Conservation (phyloP, 2,888 invertebrate species). For the Arctia plantaginis region DNA sequence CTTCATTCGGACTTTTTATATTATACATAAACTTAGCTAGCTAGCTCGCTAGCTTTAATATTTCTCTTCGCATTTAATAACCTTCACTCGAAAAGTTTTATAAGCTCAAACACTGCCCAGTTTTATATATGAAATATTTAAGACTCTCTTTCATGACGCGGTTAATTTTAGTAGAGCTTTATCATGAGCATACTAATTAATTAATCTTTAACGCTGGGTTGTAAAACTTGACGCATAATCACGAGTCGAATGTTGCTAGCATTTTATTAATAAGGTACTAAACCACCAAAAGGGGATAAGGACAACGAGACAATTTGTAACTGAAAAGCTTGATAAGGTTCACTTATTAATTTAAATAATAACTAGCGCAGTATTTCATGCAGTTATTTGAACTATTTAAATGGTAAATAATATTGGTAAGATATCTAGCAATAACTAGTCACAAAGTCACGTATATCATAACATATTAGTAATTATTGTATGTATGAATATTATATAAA, state of each 20-base stretch:
- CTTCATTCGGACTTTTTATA: background rate
- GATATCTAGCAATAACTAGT: too few species aligned
- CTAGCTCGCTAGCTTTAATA: background rate
- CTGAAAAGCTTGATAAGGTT: too few species aligned
- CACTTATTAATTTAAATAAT: too few species aligned
- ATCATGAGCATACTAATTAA: background rate
- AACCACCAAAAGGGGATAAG: background rate
- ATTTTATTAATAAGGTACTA: background rate
- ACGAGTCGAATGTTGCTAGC: background rate
- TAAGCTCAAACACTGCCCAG: slow-evolving; percentile 6
- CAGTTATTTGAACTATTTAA: too few species aligned
- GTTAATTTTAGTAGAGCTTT: slow-evolving; percentile 3
- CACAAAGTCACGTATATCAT: too few species aligned
- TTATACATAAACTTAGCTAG: slow-evolving; percentile 6
- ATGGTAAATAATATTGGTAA: too few species aligned
- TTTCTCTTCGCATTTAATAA: slow-evolving; percentile 9
- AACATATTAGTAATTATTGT: too few species aligned
- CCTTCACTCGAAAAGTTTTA: slow-evolving; percentile 3
- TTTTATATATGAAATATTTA: slow-evolving; percentile 3
- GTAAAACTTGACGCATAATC: background rate
- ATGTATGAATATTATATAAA: too few species aligned
- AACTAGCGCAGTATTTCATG: too few species aligned
- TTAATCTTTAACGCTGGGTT: background rate
- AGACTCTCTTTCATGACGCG: background rate
- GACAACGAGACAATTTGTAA: background rate